phyloP scores from a whole-genome alignment of 2,888 invertebrate genomes.

The Metacarcinus magister region DNA sequence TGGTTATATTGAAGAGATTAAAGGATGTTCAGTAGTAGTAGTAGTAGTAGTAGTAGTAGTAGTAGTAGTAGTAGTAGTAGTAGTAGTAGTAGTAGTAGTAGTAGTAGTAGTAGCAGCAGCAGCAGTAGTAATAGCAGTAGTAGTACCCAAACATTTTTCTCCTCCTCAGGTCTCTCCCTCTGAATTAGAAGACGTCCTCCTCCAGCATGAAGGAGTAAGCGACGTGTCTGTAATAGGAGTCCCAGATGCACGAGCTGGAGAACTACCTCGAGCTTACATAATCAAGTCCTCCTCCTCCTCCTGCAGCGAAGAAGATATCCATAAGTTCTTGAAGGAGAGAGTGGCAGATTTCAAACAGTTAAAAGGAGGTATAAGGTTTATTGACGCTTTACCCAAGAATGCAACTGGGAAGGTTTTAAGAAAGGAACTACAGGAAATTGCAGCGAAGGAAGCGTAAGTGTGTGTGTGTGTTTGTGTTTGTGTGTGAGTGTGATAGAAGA shows the following conservation, averaged over 20 bases:
- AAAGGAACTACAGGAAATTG: conserved; percentile 84
- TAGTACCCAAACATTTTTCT: not conserved
- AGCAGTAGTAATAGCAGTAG: not conserved
- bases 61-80: too few species aligned
- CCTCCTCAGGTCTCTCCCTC: conserved; percentile 93
- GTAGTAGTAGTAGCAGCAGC: not conserved
- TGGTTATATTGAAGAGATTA: too few species aligned
- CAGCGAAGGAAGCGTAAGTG: not conserved
- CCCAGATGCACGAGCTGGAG: conserved; percentile 89
- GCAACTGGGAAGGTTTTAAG: conserved; percentile 91
- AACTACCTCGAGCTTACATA: conserved; percentile 91
- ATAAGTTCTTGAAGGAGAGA: conserved; percentile 88
- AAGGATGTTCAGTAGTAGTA: too few species aligned
- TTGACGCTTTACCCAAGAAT: conserved; percentile 90
- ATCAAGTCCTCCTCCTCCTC: conserved; percentile 86
- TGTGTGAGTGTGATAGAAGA: too few species aligned
- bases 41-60: too few species aligned
- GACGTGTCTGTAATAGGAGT: conserved; percentile 94
- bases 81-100: not conserved
- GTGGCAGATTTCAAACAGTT: conserved; percentile 92
- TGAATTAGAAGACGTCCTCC: conserved; percentile 91
- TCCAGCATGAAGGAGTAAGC: conserved; percentile 89
- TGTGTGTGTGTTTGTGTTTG: too few species aligned
- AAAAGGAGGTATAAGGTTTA: conserved; percentile 89
- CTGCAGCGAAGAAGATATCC: conserved; percentile 87